Base-by-base conservation (phyloP, 2,113 vertebrate genomes). In the Mirounga angustirostris region DNA sequence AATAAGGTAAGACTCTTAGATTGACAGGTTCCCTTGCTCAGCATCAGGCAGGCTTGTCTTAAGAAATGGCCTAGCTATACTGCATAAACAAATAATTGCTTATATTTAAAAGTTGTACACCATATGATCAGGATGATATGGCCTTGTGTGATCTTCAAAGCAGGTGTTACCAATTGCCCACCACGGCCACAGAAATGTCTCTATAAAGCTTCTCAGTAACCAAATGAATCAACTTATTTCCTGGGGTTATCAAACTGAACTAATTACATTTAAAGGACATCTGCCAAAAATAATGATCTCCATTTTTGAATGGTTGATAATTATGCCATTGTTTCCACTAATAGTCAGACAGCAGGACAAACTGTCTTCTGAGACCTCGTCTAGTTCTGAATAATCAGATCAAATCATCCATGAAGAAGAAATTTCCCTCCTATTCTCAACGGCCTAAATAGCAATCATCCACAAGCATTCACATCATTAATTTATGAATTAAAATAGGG, bases 311-410 rank as follows among this genome's bases (percentile, higher is more conserved):
- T 36, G 40, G 59, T 16, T 89, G 78, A 56, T 93, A 91, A 97
- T 96, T 95, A 95, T 61, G 65, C 69, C 73, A 89, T 82, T 94
- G 65, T 94, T 94, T 95, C 91, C 54, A 93, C 24, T 93, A 93
- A 97, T 59, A 94, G 26, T 96, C 76, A 78, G 61, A 82, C 6
- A 96, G 67, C 79, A 92, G 69, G 61, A 67, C 73, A 94, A 81
- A 89, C 46, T 76, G 92, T 73, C 95, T 97, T 96, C 82, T 56
- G 97, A 96, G 95, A 93, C 79, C 61, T 97, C 81, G 82, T 96
- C 67, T 22, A 76, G 40, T 92, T 97, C 83, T 96, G 93, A 94
- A 93, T 30, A 90, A 90, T 95, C 90, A 79, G 94, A 90, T 87
- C 69, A 87, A 97, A 92, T 88, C 92, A 96, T 28, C 58, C 95